Base-by-base conservation (phyloP, 2,797 vertebrate genomes). In the Thamnophis elegans region DNA sequence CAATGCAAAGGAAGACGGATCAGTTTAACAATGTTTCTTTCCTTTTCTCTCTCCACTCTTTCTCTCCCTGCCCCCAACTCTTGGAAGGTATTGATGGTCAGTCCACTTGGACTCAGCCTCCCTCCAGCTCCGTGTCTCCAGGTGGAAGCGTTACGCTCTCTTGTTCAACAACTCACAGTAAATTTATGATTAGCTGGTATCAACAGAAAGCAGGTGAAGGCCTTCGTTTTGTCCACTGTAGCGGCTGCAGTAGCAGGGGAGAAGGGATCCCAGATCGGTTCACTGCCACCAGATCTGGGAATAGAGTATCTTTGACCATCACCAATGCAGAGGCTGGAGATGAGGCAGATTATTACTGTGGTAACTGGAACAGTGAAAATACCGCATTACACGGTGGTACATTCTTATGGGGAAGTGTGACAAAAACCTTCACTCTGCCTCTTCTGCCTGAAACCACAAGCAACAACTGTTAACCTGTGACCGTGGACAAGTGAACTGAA, bases 251-350 rank as follows among this genome's bases (percentile, higher is more conserved):
- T n/a, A n/a, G n/a, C 85, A 91, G 68, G 11, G 36, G 14, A 12
- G 16, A 36, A 12, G 58, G 92, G 5, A 58, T 94, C 53, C 60
- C 93, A 0, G 32, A 1, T 28, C 20, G 36, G 1, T 94, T 94
- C 28, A 93, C 93, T 2, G 73, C 88, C 7, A 89, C 93, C 20
- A 13, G 7, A 0, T 90, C 89, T 32, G 82, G 68, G 16, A 93
- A 12, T 1, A 10, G 6, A 0, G 60, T 78, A 25, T 88, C 9
- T 4, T 56, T 88, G 32, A 12, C 55, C 87, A 88, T 88, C 55
- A 58, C 87, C 18, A 36, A 88, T 11, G 7, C 22, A 4, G 6
- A 55, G n/a, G 28, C 10, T 25, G 87, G 0, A 58, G 87, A 88
- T 1, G 87, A 88, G 55, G 87, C 32, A 16, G 0, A 0, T 88